Conservation (phyloP, 2,797 vertebrate species). For the Micrastur ruficollis region DNA sequence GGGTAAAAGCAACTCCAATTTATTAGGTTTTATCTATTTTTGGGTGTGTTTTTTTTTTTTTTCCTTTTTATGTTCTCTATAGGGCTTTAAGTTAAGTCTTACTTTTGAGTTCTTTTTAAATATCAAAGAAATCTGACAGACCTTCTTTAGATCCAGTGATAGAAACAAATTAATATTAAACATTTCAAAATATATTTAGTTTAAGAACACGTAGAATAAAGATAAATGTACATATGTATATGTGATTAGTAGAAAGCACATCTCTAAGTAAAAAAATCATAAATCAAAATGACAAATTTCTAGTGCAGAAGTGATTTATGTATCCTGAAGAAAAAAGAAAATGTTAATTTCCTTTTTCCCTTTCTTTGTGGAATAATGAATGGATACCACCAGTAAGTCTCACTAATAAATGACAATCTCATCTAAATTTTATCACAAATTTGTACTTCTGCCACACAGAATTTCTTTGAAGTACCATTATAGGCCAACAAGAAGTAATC, state of each 20-base stretch:
- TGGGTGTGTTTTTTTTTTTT: rapidly evolving
- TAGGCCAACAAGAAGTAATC: not conserved
- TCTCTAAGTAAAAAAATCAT: not conserved
- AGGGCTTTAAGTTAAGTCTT: not conserved
- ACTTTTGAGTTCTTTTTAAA: not conserved
- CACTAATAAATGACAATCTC: not conserved
- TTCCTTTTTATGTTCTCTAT: not conserved
- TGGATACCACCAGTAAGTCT: not conserved
- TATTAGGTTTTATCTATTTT: not conserved
- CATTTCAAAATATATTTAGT: not conserved
- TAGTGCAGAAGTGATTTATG: not conserved
- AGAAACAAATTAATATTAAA: not conserved
- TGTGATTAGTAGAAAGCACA: not conserved
- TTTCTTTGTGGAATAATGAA: not conserved
- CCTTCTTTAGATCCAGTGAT: not conserved
- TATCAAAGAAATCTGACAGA: not conserved
- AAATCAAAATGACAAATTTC: not conserved
- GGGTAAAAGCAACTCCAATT: not conserved
- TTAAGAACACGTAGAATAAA: not conserved
- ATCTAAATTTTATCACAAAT: not conserved
- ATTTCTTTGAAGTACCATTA: not conserved
- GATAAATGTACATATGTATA: not conserved
- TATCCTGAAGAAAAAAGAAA: not conserved
- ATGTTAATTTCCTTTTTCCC: not conserved
- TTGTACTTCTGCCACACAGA: not conserved